Conservation (phyloP, 2,113 vertebrate species). For the Sitta europaea region DNA sequence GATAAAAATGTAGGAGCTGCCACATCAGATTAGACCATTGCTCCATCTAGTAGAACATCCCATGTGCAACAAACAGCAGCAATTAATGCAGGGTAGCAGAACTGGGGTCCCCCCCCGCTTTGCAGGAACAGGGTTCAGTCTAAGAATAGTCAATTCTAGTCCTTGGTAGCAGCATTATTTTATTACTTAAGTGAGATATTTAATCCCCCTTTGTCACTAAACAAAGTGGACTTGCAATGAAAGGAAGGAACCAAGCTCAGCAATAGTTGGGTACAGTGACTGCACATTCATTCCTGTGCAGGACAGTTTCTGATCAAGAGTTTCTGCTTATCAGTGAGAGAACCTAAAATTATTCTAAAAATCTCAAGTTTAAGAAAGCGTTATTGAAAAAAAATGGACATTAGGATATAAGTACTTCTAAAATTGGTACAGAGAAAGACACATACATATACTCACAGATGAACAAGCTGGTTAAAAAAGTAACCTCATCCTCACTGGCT, state of each 20-base stretch:
- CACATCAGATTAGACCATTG: conserved; percentile 32
- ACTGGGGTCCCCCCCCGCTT: background rate
- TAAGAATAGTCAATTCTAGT: background rate
- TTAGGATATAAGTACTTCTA: background rate
- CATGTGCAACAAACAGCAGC: background rate
- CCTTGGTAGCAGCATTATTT: background rate
- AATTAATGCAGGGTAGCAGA: background rate
- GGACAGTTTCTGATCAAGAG: background rate
- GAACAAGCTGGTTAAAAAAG: background rate
- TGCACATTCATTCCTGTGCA: background rate
- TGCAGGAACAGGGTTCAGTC: background rate
- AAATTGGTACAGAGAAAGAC: background rate
- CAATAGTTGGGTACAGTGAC: background rate
- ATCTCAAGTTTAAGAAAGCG: background rate
- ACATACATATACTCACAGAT: background rate
- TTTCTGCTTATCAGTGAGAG: background rate
- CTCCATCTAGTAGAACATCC: background rate
- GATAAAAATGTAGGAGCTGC: conserved; percentile 39
- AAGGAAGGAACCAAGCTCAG: background rate
- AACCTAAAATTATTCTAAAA: background rate
- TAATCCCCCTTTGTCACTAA: background rate
- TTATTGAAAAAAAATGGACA: background rate
- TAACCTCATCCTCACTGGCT: background rate
- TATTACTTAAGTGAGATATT: background rate
- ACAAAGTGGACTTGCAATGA: background rate